These are phyloP conservation scores for Gryllus longicercus DNA, from an alignment of 2,888 invertebrate genomes.

Conservation along the genomic window DNA sequence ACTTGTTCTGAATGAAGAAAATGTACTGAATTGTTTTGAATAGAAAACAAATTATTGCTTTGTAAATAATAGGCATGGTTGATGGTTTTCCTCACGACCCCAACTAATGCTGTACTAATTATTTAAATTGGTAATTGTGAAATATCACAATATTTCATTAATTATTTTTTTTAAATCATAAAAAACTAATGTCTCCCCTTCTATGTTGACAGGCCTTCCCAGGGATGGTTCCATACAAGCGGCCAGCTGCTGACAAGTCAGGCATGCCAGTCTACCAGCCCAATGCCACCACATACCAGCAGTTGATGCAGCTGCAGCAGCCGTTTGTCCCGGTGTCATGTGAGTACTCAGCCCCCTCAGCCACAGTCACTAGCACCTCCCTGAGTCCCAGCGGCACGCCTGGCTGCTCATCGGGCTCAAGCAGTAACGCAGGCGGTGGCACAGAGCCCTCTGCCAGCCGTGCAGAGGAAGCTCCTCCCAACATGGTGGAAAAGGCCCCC, in stretches of 20 bases:
- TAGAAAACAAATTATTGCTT: no score
- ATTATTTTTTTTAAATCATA: no score
- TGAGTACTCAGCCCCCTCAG: slow-evolving; percentile 77
- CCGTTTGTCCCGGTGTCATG: slow-evolving; percentile 98
- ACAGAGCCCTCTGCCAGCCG: slow-evolving; percentile 24
- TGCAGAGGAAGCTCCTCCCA: slow-evolving; percentile 26
- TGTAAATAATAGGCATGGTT: no score
- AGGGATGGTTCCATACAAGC: slow-evolving; percentile 93
- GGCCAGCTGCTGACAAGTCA: slow-evolving; percentile 94
- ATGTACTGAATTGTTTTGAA: slow-evolving; percentile 4
- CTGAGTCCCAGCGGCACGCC: slow-evolving; percentile 49
- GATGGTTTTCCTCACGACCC: no score
- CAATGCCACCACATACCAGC: slow-evolving; percentile 83
- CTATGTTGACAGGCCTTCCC: slow-evolving; percentile 73
- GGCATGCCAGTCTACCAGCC: slow-evolving; percentile 95
- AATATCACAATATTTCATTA: no score
- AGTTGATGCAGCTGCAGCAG: slow-evolving; percentile 88
- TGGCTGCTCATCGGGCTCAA: slow-evolving; percentile 44
- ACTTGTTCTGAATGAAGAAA: background rate
- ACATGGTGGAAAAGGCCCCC: slow-evolving; percentile 35
- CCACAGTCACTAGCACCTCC: slow-evolving; percentile 46
- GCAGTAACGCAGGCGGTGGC: slow-evolving; percentile 45
- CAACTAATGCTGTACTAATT: no score
- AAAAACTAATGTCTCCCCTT: no score
- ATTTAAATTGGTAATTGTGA: no score